Conservation (phyloP, 2,113 vertebrate genomes). For the Sprattus sprattus region DNA sequence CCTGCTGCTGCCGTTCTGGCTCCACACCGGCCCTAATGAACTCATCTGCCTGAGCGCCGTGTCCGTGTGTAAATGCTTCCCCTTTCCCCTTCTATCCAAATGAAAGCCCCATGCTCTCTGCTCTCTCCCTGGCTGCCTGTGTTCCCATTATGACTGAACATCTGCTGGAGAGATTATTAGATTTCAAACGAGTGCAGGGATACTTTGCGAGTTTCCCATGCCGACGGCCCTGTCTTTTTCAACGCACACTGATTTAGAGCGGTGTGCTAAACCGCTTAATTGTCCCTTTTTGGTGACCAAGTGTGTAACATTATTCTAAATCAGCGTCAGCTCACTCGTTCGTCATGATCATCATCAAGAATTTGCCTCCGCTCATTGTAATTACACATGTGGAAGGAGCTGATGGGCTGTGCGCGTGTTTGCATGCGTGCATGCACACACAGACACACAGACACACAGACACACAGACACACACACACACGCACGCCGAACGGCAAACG, state of each 20-base stretch:
- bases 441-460: neutral
- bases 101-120: neutral
- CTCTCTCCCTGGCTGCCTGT: neutral
- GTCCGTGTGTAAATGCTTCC: neutral
- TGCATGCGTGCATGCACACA: neutral
- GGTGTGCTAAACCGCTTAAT: neutral
- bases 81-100: neutral
- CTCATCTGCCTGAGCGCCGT: neutral
- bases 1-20: conserved; percentile 1
- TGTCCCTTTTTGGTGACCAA: neutral
- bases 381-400: neutral
- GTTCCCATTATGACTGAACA: neutral
- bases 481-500: too few relatives aligned
- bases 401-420: neutral
- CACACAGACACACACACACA: neutral
- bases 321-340: neutral
- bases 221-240: conserved; percentile 10
- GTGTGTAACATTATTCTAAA: neutral
- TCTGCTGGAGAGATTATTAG: conserved; percentile 1
- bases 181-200: neutral
- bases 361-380: neutral
- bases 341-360: neutral
- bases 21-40: neutral
- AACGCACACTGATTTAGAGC: neutral
- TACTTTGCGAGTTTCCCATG: neutral